Percentiles rank a stretch among this genome's conserved stretches.
Evolutionary conservation across 2,888 invertebrate genomes (phyloP).

Genomic region (Galeopsomyia nigrocyanea): DNA sequence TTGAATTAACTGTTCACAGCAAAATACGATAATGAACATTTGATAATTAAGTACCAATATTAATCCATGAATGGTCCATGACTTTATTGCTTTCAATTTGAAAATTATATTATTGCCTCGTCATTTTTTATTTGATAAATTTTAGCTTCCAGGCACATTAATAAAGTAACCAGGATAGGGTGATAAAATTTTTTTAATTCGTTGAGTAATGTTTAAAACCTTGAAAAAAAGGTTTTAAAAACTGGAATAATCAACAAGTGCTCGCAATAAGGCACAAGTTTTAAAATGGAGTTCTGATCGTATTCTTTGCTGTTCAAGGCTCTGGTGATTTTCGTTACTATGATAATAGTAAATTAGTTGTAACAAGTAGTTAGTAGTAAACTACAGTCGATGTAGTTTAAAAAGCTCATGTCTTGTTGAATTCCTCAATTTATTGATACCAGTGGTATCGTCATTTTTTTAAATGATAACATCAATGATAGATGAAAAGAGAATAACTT

Average conservation of each 20-base stretch:
- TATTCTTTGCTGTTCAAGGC: conserved; percentile 47
- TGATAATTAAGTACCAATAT: conserved; percentile 31
- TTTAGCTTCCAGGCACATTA: not conserved
- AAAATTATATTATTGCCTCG: not conserved
- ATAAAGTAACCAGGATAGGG: too few relatives aligned
- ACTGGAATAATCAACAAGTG: conserved; percentile 36
- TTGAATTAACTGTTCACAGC: too few relatives aligned
- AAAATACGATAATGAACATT: conserved; percentile 4
- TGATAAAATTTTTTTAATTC: not conserved
- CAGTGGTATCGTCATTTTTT: conserved; percentile 32
- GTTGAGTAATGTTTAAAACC: conserved; percentile 20
- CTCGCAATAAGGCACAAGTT: conserved; percentile 43
- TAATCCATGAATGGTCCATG: not conserved
- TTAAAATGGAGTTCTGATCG: conserved; percentile 27
- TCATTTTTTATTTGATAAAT: conserved; percentile 18
- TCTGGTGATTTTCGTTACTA: conserved; percentile 19
- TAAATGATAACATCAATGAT: not conserved
- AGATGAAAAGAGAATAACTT: conserved; percentile 3
- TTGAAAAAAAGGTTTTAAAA: conserved; percentile 12
- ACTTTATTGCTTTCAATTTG: not conserved
- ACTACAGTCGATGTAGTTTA: conserved; percentile 41
- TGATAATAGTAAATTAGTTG: conserved; percentile 27
- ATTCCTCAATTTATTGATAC: conserved; percentile 28
- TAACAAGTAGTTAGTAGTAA: conserved; percentile 31
- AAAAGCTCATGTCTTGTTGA: conserved; percentile 37